These are phyloP conservation scores for Episyrphus balteatus DNA, from an alignment of 1,140 invertebrate species.

Conservation along the genomic window DNA sequence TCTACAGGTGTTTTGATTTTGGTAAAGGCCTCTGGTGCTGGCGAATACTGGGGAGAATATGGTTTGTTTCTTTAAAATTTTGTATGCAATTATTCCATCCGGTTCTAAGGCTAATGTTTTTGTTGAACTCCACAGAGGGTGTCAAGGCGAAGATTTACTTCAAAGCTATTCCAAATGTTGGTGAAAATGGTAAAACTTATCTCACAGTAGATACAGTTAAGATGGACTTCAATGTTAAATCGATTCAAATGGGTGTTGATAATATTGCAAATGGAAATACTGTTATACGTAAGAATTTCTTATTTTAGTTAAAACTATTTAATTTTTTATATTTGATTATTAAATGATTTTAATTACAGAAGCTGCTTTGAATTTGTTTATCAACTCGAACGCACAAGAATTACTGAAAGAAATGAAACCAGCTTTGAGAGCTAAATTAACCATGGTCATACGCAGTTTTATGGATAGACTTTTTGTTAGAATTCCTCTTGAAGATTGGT, in stretches of 20 bases:
- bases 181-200: constrained; percentile 46
- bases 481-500: constrained; percentile 67
- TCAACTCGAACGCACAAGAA: constrained; percentile 72
- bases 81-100: neutral
- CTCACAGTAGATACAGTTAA: constrained; percentile 60
- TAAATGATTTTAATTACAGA: constrained; percentile 42
- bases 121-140: constrained; percentile 45
- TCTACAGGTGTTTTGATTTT: constrained; percentile 66
- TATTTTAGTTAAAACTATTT: constrained; percentile 18
- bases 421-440: constrained; percentile 61
- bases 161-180: constrained; percentile 48
- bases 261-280: constrained; percentile 67
- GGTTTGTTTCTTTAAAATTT: constrained; percentile 38
- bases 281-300: constrained; percentile 54
- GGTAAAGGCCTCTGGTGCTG: constrained; percentile 65
- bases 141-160: constrained; percentile 75
- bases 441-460: constrained; percentile 60
- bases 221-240: constrained; percentile 67
- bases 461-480: constrained; percentile 60
- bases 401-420: constrained; percentile 77
- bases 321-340: neutral
- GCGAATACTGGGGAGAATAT: constrained; percentile 79
- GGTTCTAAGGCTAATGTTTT: neutral
- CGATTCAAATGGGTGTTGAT: constrained; percentile 71
- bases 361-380: constrained; percentile 73